A percentile compares a stretch with the other conserved stretches of the same genome.
Evolutionary conservation across 2,113 vertebrate species (phyloP).

Genomic region (Xenopus borealis): DNA sequence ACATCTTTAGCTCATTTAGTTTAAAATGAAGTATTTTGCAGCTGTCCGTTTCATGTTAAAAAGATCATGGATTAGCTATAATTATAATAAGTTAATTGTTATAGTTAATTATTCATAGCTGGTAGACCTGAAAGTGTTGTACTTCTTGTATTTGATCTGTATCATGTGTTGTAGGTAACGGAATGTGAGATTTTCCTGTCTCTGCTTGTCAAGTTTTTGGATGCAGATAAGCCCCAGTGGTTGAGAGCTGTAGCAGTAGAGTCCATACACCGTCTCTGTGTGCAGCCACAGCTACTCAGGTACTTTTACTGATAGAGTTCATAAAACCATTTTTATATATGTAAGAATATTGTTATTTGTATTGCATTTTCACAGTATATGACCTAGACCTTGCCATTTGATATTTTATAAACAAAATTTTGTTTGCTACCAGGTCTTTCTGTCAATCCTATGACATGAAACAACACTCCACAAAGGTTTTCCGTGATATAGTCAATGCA

Average conservation of each 20-base stretch:
- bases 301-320: conserved; percentile 44
- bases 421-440: conserved; percentile 75
- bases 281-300: conserved; percentile 94
- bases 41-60: no score
- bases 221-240: conserved; percentile 98
- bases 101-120: no score
- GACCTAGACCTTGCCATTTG: no score
- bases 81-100: no score
- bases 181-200: conserved; percentile 99
- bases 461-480: conserved; percentile 97
- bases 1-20: no score
- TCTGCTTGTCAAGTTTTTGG: conserved; percentile 95
- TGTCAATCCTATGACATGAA: conserved; percentile 99
- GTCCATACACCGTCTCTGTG: conserved; percentile 93
- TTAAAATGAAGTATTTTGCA: no score
- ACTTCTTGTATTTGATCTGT: neutral
- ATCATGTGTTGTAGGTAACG: conserved; percentile 80
- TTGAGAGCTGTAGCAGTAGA: conserved; percentile 94
- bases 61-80: no score
- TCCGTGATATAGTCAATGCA: conserved; percentile 96
- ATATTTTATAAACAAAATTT: no score
- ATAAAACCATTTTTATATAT: no score
- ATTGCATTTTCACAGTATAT: no score
- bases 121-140: no score
- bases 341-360: no score